Percentiles rank a stretch among this genome's conserved stretches.
Evolutionary conservation across 2,113 vertebrate genomes (phyloP).

Genomic region (Neotragus moschatus): DNA sequence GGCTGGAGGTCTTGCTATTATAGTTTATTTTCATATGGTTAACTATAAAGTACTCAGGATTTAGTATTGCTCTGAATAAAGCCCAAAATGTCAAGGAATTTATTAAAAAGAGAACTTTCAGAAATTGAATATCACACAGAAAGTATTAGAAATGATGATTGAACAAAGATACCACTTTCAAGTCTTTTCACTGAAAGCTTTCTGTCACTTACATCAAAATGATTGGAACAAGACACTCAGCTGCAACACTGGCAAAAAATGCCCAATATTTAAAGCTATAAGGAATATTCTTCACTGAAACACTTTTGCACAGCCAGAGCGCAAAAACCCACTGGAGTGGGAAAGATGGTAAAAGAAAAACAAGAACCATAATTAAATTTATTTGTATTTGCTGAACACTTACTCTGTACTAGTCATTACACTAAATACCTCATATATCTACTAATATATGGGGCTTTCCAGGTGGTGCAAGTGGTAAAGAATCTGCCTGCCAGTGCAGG

Average conservation of each 20-base stretch:
- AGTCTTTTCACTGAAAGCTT: conserved; percentile 88
- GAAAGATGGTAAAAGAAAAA: neutral
- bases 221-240: conserved; percentile 93
- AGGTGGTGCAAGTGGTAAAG: neutral
- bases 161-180: conserved; percentile 86
- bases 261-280: conserved; percentile 83
- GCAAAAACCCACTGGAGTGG: neutral
- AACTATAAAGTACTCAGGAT: neutral
- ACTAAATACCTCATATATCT: neutral
- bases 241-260: conserved; percentile 92
- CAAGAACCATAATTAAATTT: neutral
- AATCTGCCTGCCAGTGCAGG: neutral
- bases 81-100: conserved; percentile 88
- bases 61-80: conserved; percentile 76
- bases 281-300: conserved; percentile 1
- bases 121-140: conserved; percentile 89
- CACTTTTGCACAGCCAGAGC: neutral
- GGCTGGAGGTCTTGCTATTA: conserved; percentile 86
- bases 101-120: conserved; percentile 87
- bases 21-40: conserved; percentile 66
- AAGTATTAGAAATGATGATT: conserved; percentile 67
- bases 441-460: neutral
- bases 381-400: neutral
- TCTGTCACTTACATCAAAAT: conserved; percentile 89
- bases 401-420: neutral